A percentile compares a stretch with the other conserved stretches of the same genome.
Evolutionary conservation across 2,113 vertebrate species (phyloP).

Genomic region (Columbina picui): DNA sequence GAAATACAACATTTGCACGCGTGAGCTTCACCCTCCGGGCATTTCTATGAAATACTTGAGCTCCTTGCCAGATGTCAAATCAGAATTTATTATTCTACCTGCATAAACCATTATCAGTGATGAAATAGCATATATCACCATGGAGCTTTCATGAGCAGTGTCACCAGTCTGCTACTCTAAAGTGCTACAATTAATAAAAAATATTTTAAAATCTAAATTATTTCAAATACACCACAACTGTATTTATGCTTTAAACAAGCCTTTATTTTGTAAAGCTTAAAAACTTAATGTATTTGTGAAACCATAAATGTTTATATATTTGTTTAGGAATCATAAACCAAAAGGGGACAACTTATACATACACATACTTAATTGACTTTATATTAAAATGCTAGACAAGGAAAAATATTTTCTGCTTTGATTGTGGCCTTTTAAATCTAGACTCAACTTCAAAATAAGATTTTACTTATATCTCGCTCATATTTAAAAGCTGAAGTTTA

Average conservation of each 20-base stretch:
- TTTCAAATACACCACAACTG: not conserved
- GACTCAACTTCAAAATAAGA: not conserved
- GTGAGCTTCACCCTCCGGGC: not conserved
- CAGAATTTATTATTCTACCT: not conserved
- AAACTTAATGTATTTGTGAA: not conserved
- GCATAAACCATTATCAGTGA: not conserved
- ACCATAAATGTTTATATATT: not conserved
- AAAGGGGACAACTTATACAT: not conserved
- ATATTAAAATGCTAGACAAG: not conserved
- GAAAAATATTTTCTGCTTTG: not conserved
- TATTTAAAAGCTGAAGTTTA: not conserved
- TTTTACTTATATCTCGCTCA: not conserved
- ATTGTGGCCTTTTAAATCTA: not conserved
- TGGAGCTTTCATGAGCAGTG: not conserved
- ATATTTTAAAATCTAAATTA: not conserved
- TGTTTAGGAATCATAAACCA: not conserved
- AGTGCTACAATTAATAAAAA: not conserved
- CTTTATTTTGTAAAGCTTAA: not conserved
- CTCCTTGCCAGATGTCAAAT: not conserved
- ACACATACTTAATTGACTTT: not conserved
- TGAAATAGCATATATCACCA: not conserved
- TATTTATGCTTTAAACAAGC: slow-evolving; percentile 21
- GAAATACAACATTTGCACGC: not conserved
- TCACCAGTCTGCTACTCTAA: not conserved
- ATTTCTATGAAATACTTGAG: not conserved